Conservation (phyloP, 2,797 vertebrate genomes). For the Esox masquinongy region DNA sequence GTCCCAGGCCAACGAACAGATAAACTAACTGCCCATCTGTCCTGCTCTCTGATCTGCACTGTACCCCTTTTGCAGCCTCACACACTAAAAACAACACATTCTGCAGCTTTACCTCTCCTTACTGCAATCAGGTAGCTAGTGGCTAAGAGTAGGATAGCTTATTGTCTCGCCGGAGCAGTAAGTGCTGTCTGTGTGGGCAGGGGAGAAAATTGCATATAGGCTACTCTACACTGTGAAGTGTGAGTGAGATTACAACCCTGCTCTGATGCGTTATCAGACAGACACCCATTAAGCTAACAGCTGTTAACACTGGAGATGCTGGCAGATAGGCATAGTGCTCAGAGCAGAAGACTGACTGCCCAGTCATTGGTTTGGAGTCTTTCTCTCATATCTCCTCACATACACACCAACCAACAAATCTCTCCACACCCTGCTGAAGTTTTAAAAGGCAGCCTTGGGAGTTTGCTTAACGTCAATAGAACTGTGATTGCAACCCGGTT, state of each 20-base stretch:
- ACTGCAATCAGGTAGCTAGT: conserved; percentile 53
- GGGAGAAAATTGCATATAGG: conserved; percentile 51
- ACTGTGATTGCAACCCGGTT: too few relatives aligned
- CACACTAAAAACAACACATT: not conserved
- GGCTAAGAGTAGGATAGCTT: conserved; percentile 61
- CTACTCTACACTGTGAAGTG: conserved; percentile 46
- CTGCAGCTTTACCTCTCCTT: conserved; percentile 59
- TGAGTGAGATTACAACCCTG: conserved; percentile 51
- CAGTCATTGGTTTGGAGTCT: not conserved
- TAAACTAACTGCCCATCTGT: too few relatives aligned
- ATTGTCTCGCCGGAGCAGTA: conserved; percentile 42
- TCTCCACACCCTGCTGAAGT: too few relatives aligned
- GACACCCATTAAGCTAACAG: conserved; percentile 32
- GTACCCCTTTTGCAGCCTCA: too few relatives aligned
- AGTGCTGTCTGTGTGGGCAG: conserved; percentile 61
- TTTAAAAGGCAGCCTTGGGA: too few relatives aligned
- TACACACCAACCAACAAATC: too few relatives aligned
- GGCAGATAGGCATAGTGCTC: not conserved
- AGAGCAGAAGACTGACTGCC: conserved; percentile 1
- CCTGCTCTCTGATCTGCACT: too few relatives aligned
- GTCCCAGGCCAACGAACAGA: too few relatives aligned
- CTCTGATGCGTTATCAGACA: conserved; percentile 52
- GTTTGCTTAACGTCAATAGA: too few relatives aligned
- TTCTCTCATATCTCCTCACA: not conserved
- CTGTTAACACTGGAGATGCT: conserved; percentile 35